Base-by-base conservation (phyloP, 2,797 vertebrate genomes). In the Thamnophis elegans region DNA sequence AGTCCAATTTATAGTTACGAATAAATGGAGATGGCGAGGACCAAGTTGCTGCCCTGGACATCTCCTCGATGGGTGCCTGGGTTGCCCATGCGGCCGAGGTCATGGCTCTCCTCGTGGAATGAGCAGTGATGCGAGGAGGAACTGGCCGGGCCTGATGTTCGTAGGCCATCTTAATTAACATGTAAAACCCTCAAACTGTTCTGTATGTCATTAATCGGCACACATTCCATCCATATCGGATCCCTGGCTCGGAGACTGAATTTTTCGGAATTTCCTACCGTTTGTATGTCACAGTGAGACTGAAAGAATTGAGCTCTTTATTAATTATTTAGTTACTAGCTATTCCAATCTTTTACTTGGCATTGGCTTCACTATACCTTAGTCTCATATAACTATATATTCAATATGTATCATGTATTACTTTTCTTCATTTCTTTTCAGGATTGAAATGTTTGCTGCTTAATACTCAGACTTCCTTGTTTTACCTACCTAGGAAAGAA, bases 391-490 rank as follows among this genome's bases (percentile, higher is more conserved):
- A 14, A 36, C 10, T 86, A 18, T 56, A 13, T 36, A 60, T 26
- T 42, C 8, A 14, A 26, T 65, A 26, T 20, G 51, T 36, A 85
- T 56, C 20, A 86, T 14, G n/a, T 28, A 42, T n/a, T 68, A 26
- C 65, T 47, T 89, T 82, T 47, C 20, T 65, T 59, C 58, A 55
- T 14, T 36, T 93, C 92, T 86, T 88, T 54, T 87, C 86, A 87
- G 26, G 54, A 59, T n/a, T 88, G 11, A 51, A 65, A 25, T 62
- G 18, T 28, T 56, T 54, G 26, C 85, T 22, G 1, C 13, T 13
- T 87, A 51, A 62, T 85, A 42, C 42, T 86, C 42, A 85, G 22
- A 36, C 58, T 94, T 91, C 90, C 90, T 93, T 62, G 58, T 93
- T 53, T 36, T 54, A 53, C 56, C 53, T 36, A n/a, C 20, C 62